A percentile compares a stretch with the other conserved stretches of the same genome.
These are phyloP conservation scores for Acleris laterana DNA, from an alignment of 2,888 invertebrate genomes.

Conservation along the genomic window DNA sequence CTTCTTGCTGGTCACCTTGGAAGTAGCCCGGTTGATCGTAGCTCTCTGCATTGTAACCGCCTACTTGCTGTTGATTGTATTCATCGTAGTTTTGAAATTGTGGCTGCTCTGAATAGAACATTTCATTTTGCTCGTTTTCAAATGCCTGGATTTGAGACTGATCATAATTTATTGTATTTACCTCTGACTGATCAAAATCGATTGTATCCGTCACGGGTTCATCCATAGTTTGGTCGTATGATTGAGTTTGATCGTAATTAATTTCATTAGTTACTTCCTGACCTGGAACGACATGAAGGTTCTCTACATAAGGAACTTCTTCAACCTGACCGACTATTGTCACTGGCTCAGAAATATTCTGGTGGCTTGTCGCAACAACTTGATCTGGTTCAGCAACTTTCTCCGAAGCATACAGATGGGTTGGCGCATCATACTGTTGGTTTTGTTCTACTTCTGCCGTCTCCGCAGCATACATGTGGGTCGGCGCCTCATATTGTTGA, in stretches of 20 bases:
- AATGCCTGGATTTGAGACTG: conserved; percentile 56
- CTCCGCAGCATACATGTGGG: conserved; percentile 23
- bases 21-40: conserved; percentile 56
- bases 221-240: background rate
- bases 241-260: conserved; percentile 2
- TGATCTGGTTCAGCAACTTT: conserved; percentile 1
- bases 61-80: conserved; percentile 48
- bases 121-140: conserved; percentile 61
- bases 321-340: conserved; percentile 27
- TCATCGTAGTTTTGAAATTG: conserved; percentile 43
- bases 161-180: background rate
- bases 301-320: conserved; percentile 19
- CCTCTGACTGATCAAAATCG: conserved; percentile 20
- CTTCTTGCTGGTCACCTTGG: conserved; percentile 52
- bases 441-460: background rate
- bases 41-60: conserved; percentile 43
- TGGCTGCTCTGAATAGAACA: conserved; percentile 63
- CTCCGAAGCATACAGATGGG: background rate
- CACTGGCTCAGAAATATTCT: conserved; percentile 32
- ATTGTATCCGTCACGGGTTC: background rate
- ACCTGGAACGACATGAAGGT: conserved; percentile 25
- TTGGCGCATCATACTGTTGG: no score
- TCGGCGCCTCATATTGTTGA: conserved; percentile 36
- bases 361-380: conserved; percentile 14
- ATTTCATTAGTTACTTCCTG: conserved; percentile 8